Evolutionary conservation across 2,113 vertebrate genomes (phyloP).

Genomic region (Prinia subflava): DNA sequence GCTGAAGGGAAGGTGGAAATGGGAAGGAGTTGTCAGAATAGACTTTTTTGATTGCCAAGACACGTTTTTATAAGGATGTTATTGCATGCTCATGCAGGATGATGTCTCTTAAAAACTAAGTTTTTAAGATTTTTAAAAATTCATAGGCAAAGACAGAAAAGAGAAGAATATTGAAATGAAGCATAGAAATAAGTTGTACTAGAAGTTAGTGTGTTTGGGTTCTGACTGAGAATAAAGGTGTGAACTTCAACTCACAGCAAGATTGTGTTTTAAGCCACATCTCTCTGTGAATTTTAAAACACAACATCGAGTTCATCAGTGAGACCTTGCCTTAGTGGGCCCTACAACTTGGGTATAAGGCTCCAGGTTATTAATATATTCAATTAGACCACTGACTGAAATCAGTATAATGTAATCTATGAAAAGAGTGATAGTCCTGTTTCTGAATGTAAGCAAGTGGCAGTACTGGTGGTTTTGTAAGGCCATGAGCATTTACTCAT

Average conservation of each 20-base stretch:
- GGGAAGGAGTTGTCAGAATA: background rate
- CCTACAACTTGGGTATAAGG: background rate
- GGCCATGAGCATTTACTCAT: background rate
- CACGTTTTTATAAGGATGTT: background rate
- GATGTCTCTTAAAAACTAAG: background rate
- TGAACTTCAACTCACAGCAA: background rate
- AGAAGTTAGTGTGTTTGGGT: background rate
- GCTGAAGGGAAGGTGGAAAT: background rate
- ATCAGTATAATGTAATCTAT: background rate
- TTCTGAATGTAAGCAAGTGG: background rate
- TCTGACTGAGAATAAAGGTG: background rate
- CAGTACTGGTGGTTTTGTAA: background rate
- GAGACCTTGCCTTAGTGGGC: background rate
- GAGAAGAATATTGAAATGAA: background rate
- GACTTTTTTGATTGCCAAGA: background rate
- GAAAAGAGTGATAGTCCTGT: background rate
- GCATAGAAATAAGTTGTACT: background rate
- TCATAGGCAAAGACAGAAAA: background rate
- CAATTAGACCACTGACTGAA: background rate
- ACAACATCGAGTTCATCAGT: background rate
- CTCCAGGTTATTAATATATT: background rate
- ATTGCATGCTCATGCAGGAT: background rate
- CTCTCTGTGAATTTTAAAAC: background rate
- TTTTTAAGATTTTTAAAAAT: background rate
- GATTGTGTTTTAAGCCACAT: background rate